These are phyloP conservation scores for Arrhopalites spinosus DNA, from an alignment of 2,888 invertebrate genomes.

Conservation along the genomic window DNA sequence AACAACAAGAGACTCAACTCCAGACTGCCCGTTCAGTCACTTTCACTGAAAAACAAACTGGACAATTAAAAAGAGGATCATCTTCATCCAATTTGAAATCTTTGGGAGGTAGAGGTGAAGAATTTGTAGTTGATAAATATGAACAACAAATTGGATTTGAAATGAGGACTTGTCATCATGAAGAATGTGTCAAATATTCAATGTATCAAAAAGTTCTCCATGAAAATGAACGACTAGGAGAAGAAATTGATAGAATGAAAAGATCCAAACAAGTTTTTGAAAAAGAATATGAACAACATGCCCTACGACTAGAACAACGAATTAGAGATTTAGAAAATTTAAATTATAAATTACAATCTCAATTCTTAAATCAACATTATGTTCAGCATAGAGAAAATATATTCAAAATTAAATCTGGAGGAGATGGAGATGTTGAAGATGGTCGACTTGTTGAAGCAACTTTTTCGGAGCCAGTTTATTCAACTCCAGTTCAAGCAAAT, in stretches of 20 bases:
- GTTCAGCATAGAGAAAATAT: not conserved
- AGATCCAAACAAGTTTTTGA: slow-evolving; percentile 22
- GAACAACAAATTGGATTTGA: not conserved
- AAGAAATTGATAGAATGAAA: slow-evolving; percentile 17
- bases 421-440: not conserved
- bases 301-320: slow-evolving; percentile 20
- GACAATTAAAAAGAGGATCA: not conserved
- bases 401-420: not conserved
- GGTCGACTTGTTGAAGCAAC: not conserved
- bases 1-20: not conserved
- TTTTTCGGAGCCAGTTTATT: not conserved
- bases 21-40: not conserved
- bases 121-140: too few relatives aligned
- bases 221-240: slow-evolving; percentile 29
- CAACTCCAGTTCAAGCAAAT: not conserved
- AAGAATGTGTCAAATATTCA: slow-evolving; percentile 24
- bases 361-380: slow-evolving; percentile 8
- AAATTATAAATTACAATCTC: slow-evolving; percentile 23
- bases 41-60: not conserved
- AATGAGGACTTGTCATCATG: slow-evolving; percentile 14
- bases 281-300: slow-evolving; percentile 15
- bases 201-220: slow-evolving; percentile 23
- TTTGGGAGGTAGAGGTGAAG: not conserved
- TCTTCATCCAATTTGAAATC: not conserved
- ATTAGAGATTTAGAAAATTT: slow-evolving; percentile 33